Percentiles rank a stretch among this genome's conserved stretches.
These are phyloP conservation scores for Corynorhinus townsendii DNA, from an alignment of 2,113 vertebrate genomes.

Conservation along the genomic window DNA sequence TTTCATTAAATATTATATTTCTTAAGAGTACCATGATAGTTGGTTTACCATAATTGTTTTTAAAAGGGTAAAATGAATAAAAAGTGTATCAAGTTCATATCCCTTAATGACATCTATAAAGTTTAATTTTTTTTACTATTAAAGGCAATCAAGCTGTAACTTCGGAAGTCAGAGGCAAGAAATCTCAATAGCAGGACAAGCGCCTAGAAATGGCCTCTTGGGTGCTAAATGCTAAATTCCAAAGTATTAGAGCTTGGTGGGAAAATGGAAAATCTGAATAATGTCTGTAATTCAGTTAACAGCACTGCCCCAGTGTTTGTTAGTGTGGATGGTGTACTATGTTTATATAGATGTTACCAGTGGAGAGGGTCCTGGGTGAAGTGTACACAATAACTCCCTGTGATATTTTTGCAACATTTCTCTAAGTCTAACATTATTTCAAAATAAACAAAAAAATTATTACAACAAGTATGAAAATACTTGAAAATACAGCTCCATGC, in stretches of 20 bases:
- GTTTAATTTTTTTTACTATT: background rate
- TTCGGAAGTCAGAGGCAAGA: background rate
- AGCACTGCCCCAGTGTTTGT: background rate
- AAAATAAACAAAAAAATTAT: slow-evolving; percentile 13
- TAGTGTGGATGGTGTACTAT: background rate
- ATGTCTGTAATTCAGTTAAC: background rate
- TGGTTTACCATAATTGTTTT: background rate
- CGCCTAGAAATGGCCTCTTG: background rate
- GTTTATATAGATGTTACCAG: background rate
- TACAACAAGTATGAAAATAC: slow-evolving; percentile 10
- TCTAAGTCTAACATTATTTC: slow-evolving; percentile 28
- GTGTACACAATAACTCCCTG: background rate
- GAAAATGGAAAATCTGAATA: background rate
- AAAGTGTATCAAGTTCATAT: background rate
- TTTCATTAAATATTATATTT: background rate
- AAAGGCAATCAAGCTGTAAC: background rate
- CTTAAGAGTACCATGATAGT: background rate
- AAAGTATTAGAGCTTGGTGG: background rate
- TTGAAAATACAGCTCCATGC: no score
- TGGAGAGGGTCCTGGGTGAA: background rate
- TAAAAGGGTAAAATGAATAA: background rate
- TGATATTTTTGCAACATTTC: background rate
- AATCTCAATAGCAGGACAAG: background rate
- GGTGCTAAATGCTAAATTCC: background rate
- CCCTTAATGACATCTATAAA: background rate